Conservation (phyloP, 2,113 vertebrate species). For the Plecturocebus donacophilus region DNA sequence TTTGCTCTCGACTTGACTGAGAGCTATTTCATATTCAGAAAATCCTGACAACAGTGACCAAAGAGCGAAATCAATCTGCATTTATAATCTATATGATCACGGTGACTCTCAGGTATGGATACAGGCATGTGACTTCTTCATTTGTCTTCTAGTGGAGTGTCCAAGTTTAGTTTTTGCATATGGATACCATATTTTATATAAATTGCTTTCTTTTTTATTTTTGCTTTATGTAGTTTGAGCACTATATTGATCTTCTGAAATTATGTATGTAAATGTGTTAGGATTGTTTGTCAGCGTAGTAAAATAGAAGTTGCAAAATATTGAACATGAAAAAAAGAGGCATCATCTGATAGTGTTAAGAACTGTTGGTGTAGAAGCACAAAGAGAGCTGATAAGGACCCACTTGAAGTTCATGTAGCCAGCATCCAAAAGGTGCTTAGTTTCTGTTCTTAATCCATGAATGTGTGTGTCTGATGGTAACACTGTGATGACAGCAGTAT, state of each 20-base stretch:
- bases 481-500: neutral
- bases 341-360: neutral
- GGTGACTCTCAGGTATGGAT: neutral
- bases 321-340: neutral
- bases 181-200: neutral
- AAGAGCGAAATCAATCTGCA: neutral
- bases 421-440: neutral
- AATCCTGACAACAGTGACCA: neutral
- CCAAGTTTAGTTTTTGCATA: neutral
- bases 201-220: slow-evolving; percentile 31
- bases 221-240: neutral
- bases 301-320: neutral
- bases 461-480: neutral
- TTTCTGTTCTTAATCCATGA: neutral
- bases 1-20: neutral
- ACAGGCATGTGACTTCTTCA: neutral
- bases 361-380: neutral
- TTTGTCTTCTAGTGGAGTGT: neutral
- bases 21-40: neutral
- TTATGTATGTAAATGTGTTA: neutral
- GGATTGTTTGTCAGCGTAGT: neutral
- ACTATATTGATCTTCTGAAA: neutral
- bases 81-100: neutral
- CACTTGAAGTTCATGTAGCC: neutral
- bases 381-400: neutral